Conservation (phyloP, 2,888 invertebrate species). For the Sicus ferrugineus region DNA sequence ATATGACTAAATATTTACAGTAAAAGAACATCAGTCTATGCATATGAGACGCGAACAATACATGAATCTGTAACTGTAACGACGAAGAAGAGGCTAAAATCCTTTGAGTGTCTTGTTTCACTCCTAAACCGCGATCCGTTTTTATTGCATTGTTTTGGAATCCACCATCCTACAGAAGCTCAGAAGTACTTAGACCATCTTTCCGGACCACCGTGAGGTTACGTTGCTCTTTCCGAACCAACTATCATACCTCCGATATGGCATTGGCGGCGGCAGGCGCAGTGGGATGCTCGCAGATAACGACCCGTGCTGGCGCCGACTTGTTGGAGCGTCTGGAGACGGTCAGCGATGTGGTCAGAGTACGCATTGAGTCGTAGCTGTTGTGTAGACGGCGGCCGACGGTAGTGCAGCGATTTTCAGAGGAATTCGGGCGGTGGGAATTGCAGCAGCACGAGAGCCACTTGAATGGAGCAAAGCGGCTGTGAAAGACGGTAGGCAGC, state of each 20-base stretch:
- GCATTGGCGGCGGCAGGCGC: conserved; percentile 55
- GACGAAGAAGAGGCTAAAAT: no score
- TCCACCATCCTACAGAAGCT: not conserved
- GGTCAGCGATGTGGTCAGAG: conserved; percentile 62
- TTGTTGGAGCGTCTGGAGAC: conserved; percentile 61
- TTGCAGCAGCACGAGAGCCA: conserved; percentile 71
- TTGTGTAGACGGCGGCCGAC: conserved; percentile 62
- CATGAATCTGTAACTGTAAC: no score
- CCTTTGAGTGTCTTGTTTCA: not conserved
- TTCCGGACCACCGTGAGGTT: not conserved
- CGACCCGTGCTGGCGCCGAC: conserved; percentile 55
- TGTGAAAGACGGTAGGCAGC: conserved; percentile 40
- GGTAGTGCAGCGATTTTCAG: conserved; percentile 59
- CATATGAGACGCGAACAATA: no score
- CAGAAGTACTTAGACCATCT: not conserved
- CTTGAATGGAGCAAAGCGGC: conserved; percentile 72
- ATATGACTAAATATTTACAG: no score
- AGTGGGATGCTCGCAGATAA: conserved; percentile 58
- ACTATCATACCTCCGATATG: conserved; percentile 64
- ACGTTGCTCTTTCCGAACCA: conserved; percentile 20
- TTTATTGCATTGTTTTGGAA: not conserved
- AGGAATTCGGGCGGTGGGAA: conserved; percentile 56
- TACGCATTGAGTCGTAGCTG: conserved; percentile 64
- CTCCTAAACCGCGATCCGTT: not conserved
- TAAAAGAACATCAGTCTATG: no score